Base-by-base conservation (phyloP, 2,888 invertebrate species). In the Acronicta aceris region DNA sequence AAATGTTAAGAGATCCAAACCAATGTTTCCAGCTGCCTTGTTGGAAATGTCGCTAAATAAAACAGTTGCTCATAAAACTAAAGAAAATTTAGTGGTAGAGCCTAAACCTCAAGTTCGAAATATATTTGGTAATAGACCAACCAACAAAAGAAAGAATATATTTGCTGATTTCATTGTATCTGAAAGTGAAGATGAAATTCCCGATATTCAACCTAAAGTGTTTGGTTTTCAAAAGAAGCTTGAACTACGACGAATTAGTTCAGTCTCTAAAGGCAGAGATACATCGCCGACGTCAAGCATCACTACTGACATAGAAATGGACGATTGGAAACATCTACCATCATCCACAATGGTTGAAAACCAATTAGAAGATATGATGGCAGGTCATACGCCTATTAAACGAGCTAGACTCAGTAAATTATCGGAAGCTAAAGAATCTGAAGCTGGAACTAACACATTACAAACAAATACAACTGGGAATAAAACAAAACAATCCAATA, bases 271-370 rank as follows among this genome's bases (percentile, higher is more conserved):
- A 33, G 76, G 68, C 5, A 76, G 84, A 49, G 84, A 86, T 25
- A 68, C 71, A 30, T 92, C 92, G 1, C 86, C 78, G 2, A 74
- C 84, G 1, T 87, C 89, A 6, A 91, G 87, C 74, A 68, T 88
- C 16, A 86, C 87, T 48, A 86, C 83, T 49, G 92, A 93, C 63
- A 83, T 89, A 54, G 94, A 94, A 82, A 83, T 92, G 73, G 93
- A 93, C 63, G 90, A 91, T 40, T 92, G 93, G 90, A 87, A 83
- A 54, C 81, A 85, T 13, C 67, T 95, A 9, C 93, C 94, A 27
- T 95, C 94, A 21, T 95, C 95, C 8, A 95, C 95, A 38, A 90
- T 94, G 91, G 84, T 94, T 55, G 94, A 90, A 30, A 83, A 87
- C 59, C 88, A 90, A 65, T 59, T 88, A 7, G 85, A 91, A 74